These are phyloP conservation scores for Oplegnathus fasciatus DNA, from an alignment of 2,113 vertebrate genomes.

Conservation along the genomic window DNA sequence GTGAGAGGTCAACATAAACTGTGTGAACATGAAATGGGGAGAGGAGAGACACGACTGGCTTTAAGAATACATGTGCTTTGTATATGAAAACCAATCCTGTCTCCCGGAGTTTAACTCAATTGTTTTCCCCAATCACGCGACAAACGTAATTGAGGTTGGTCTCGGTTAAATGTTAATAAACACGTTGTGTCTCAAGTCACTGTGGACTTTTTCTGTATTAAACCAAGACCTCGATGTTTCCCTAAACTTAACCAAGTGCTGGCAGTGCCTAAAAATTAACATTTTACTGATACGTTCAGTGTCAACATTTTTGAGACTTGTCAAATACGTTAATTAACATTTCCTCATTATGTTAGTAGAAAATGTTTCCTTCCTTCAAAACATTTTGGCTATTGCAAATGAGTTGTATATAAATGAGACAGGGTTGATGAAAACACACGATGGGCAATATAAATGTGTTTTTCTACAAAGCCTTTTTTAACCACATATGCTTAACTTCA, in stretches of 20 bases:
- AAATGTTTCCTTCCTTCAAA: neutral
- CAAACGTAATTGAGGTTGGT: neutral
- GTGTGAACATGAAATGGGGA: slow-evolving; percentile 20
- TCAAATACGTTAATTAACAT: neutral
- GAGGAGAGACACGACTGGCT: neutral
- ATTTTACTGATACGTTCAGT: neutral
- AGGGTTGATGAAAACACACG: no score
- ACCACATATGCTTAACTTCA: no score
- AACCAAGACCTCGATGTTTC: no score
- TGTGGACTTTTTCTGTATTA: no score
- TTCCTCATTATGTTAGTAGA: neutral
- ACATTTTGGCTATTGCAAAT: neutral
- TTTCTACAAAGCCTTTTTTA: no score
- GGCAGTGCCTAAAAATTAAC: no score
- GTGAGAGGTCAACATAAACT: slow-evolving; percentile 51
- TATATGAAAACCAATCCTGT: neutral
- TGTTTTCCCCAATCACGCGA: neutral
- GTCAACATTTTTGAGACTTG: neutral
- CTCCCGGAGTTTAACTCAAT: neutral
- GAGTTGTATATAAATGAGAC: neutral
- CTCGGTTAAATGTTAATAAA: no score
- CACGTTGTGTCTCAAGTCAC: no score
- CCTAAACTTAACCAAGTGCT: no score
- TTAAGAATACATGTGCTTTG: neutral
- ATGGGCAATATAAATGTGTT: neutral